phyloP scores from a whole-genome alignment of 2,113 vertebrate genomes.

The Cyprinus carpio region DNA sequence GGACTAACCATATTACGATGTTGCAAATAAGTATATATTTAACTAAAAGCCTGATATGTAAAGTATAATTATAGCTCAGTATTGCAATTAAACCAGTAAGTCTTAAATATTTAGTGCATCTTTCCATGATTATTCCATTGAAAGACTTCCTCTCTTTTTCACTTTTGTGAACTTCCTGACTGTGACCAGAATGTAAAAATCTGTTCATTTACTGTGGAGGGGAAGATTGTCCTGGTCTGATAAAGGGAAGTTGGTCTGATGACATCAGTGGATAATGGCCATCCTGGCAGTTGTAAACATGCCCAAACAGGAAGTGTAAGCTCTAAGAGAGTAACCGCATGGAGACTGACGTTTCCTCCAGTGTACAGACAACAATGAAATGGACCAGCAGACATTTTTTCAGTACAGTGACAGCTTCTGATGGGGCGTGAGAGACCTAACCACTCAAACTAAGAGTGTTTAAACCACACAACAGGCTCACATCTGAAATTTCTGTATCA shows the following conservation, averaged over 20 bases:
- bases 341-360: constrained; percentile 51
- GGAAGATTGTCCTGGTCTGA: constrained; percentile 7
- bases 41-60: background rate
- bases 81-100: background rate
- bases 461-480: background rate
- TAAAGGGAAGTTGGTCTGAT: background rate
- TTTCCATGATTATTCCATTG: background rate
- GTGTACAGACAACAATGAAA: constrained; percentile 45
- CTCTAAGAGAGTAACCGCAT: constrained; percentile 20
- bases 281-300: constrained; percentile 21
- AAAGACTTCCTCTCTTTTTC: constrained; percentile 16
- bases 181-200: background rate
- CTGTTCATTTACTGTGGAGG: background rate
- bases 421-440: background rate
- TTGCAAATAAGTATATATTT: background rate
- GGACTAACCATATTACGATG: background rate
- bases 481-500: background rate
- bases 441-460: background rate
- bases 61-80: background rate
- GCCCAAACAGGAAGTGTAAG: constrained; percentile 52
- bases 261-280: background rate
- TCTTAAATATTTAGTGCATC: background rate
- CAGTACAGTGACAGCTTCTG: background rate
- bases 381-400: background rate
- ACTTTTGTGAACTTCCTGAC: background rate